A percentile compares a stretch with the other conserved stretches of the same genome.
Conservation (phyloP, 2,888 invertebrate species). For the Agrochola macilenta region DNA sequence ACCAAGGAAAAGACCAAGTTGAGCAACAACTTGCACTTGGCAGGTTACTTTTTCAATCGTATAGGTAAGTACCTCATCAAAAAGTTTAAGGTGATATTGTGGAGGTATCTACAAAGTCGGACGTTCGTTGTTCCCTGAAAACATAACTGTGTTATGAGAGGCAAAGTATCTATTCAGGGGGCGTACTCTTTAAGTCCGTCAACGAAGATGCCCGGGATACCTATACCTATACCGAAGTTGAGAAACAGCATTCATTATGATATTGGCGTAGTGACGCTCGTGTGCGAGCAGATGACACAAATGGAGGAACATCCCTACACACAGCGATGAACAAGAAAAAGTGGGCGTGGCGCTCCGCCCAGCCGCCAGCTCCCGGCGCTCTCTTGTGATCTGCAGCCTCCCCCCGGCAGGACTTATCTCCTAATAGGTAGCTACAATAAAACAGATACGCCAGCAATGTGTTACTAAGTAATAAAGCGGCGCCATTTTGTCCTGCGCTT, state of each 20-base stretch:
- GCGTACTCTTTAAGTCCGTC: no score
- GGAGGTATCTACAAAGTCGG: no score
- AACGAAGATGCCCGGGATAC: no score
- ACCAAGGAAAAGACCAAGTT: no score
- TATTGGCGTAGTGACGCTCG: constrained; percentile 43
- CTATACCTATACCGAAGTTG: constrained; percentile 4
- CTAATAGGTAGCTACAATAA: constrained; percentile 88
- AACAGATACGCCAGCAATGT: constrained; percentile 88
- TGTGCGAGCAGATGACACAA: constrained; percentile 68
- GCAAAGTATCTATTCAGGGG: no score
- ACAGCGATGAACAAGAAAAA: constrained; percentile 81
- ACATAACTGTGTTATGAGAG: no score
- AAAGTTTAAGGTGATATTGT: no score
- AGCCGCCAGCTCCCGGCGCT: constrained; percentile 75
- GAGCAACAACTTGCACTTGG: no score
- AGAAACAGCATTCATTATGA: constrained; percentile 41
- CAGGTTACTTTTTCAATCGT: no score
- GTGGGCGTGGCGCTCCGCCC: constrained; percentile 90
- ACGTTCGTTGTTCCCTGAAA: no score
- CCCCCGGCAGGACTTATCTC: constrained; percentile 84
- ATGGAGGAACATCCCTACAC: constrained; percentile 75
- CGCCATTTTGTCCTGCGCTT: constrained; percentile 89
- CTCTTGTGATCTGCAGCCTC: constrained; percentile 85
- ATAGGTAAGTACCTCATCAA: no score
- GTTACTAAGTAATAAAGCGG: constrained; percentile 90